Conservation (phyloP, 2,888 invertebrate species). For the Epinotia nisella region DNA sequence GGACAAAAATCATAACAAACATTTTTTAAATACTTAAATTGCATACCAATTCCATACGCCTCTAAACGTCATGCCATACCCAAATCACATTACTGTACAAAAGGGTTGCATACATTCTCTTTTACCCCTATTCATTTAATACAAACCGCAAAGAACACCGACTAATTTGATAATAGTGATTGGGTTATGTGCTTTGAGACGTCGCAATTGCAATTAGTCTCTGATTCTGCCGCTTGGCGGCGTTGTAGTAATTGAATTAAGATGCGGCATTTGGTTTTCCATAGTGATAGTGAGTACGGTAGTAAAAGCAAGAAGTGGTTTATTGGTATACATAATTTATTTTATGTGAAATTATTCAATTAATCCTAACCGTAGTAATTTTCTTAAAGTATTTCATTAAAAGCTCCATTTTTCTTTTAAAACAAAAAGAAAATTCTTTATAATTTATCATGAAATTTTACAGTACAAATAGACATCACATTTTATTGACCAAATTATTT, state of each 20-base stretch:
- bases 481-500: no score
- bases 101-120: constrained; percentile 44
- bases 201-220: constrained; percentile 64
- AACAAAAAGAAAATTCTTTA: no score
- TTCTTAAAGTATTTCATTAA: no score
- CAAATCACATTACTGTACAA: constrained; percentile 38
- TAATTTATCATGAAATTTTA: no score
- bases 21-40: constrained; percentile 18
- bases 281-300: background rate
- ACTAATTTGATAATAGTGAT: constrained; percentile 75
- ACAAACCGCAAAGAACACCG: constrained; percentile 65
- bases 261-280: constrained; percentile 17
- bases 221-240: constrained; percentile 53
- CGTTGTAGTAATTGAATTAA: constrained; percentile 34
- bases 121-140: constrained; percentile 48
- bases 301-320: background rate
- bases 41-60: constrained; percentile 16
- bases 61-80: constrained; percentile 20
- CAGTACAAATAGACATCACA: no score
- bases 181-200: constrained; percentile 71
- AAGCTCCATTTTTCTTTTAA: no score
- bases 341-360: no score
- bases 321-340: no score
- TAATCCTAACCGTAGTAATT: no score
- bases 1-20: constrained; percentile 23